These are phyloP conservation scores for Hymenochirus boettgeri DNA, from an alignment of 2,113 vertebrate genomes.

Conservation along the genomic window DNA sequence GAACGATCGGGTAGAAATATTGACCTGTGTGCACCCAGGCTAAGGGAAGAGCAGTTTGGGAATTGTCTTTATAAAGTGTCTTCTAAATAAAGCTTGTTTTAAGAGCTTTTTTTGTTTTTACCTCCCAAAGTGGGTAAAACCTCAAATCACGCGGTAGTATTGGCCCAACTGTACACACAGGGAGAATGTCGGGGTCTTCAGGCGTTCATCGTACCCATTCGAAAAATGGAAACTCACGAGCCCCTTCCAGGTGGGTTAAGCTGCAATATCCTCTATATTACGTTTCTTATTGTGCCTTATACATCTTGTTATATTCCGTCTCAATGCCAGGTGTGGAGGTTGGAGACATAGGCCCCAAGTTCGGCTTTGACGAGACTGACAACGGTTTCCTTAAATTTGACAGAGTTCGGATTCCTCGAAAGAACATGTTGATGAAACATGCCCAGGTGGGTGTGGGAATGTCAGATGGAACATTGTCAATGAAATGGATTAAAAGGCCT, in stretches of 20 bases:
- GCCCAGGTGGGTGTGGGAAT: slow-evolving; percentile 84
- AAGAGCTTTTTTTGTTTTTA: background rate
- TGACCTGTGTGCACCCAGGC: too few relatives aligned
- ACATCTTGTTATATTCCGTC: slow-evolving; percentile 36
- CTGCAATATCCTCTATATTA: background rate
- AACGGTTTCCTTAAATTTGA: slow-evolving; percentile 94
- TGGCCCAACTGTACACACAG: slow-evolving; percentile 89
- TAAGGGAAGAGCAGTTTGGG: too few relatives aligned
- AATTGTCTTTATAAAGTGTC: too few relatives aligned
- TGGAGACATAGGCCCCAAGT: slow-evolving; percentile 95
- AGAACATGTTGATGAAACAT: slow-evolving; percentile 97
- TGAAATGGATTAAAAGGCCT: too few relatives aligned
- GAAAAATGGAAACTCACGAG: slow-evolving; percentile 79
- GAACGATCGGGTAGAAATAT: too few relatives aligned
- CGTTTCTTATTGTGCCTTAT: background rate
- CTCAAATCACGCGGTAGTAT: slow-evolving; percentile 89
- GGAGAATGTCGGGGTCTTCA: slow-evolving; percentile 84
- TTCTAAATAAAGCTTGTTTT: too few relatives aligned
- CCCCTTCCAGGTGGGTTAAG: slow-evolving; percentile 81
- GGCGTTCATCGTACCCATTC: slow-evolving; percentile 88
- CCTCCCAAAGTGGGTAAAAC: slow-evolving; percentile 84
- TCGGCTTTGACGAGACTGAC: slow-evolving; percentile 91
- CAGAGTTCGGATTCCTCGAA: slow-evolving; percentile 86
- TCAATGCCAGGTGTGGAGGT: slow-evolving; percentile 78
- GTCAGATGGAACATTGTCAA: too few relatives aligned